Evolutionary conservation across 2,888 invertebrate species (phyloP), one percentile per base, ranked within the genome.

Genomic region (Phymatocera aterrima): DNA sequence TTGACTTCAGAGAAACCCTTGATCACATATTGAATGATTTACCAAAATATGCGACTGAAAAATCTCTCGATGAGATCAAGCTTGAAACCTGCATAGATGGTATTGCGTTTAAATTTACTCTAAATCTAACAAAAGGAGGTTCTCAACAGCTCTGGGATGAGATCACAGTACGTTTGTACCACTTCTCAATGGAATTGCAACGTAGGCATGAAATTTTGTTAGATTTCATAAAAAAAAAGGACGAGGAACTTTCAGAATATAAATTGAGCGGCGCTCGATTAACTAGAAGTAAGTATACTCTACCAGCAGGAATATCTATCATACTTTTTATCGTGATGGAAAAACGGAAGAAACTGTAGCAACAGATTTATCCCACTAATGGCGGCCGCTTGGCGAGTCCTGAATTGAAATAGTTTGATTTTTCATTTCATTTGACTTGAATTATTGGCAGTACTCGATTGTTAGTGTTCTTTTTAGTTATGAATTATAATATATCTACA

Each of bases 181-280:
- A 82, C 21, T 81, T 85, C 0, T 82, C 86, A 2, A 82, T 77
- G 40, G 86, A 88, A 79, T 61, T 89, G 4, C 51, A 81, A 12
- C 78, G 83, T 3, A 85, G 84, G 78, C 84, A 87, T 21, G 77
- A 83, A 6, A 78, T 83, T 51, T 79, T 90, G 57, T 61, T 86
- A 57, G 82, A 87, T 78, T 81, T 89, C 21, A 77, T 90, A 5
- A 85, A 83, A 31, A 86, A 74, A n/a, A 90, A 90, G 64, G 90
- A 90, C 77, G 80, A 82, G 28, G 90, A 90, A 82, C 89, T 90
- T 79, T 78, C 79, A 1, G 90, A 89, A 54, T 90, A 90, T 40
- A 88, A 85, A 83, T 84, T 87, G 8, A 84, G 85, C 80, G 90
- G 89, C 15, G 87, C 85, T 28, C 79, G 86, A 80, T 80, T 90